Base-by-base conservation (phyloP, 2,113 vertebrate genomes). In the Gobiocypris rarus region DNA sequence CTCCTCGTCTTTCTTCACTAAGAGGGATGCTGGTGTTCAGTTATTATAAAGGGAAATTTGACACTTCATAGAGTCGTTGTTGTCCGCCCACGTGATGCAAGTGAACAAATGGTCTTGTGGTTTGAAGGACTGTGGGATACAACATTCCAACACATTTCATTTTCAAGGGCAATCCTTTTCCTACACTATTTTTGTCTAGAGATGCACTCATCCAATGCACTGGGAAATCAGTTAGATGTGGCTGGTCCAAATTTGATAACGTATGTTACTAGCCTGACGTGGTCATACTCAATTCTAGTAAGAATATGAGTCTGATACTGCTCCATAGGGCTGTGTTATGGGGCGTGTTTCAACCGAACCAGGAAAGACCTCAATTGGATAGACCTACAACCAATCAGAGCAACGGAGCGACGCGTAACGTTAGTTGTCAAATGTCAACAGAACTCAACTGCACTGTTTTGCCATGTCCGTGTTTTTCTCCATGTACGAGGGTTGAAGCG, bases 21-120 rank as follows among this genome's bases (percentile, higher is more conserved):
- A 74, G 34, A 34, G 26, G 45, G 75, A 59, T 73, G 61, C 31
- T 71, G 65, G 34, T 31, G 38, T 50, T 83, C n/a, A 28, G 81
- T 75, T 75, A 59, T 50, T 56, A 54, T 65, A 43, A 79, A 70
- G 19, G 50, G 34, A 81, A 75, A 75, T 50, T 45, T 28, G 73
- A 65, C 69, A 45, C 56, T 65, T 70, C 63, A 28, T 34, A n/a
- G 50, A 28, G 59, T 85, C 43, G 59, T 69, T 58, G 45, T 80
- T 75, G 59, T 77, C 77, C 58, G 45, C 59, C 63, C 59, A 56
- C 56, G 28, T 82, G 65, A 86, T 41, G 84, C 77, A 81, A 71
- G 50, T 34, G 83, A 86, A 80, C 75, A 85, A 82, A 87, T 83
- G 76, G 52, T 45, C 54, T 73, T 69, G 82, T 77, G 87, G 75